Percentiles rank a stretch among this genome's conserved stretches.
These are phyloP conservation scores for Brachypteracias leptosomus DNA, from an alignment of 2,113 vertebrate genomes.

Conservation along the genomic window DNA sequence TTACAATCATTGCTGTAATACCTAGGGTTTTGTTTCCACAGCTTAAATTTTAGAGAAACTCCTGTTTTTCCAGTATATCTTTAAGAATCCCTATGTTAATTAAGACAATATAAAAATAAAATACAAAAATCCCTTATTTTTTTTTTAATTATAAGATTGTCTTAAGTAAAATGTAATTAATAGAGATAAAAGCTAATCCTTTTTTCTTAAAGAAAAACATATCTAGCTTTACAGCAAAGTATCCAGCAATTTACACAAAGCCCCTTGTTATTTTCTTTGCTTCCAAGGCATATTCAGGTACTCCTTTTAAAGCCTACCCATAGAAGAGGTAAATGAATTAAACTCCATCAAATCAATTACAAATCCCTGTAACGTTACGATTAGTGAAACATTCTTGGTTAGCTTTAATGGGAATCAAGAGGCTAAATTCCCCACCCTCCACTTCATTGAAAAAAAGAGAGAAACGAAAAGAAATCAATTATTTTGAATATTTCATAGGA, in stretches of 20 bases:
- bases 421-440: background rate
- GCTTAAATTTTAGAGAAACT: background rate
- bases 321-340: constrained; percentile 46
- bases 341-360: constrained; percentile 43
- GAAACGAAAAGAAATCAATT: background rate
- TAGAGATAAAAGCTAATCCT: constrained; percentile 18
- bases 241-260: background rate
- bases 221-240: background rate
- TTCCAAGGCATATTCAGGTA: background rate
- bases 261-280: background rate
- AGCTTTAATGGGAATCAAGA: constrained; percentile 19
- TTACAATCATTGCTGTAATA: background rate
- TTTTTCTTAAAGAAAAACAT: background rate
- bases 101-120: background rate
- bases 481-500: background rate
- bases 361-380: constrained; percentile 1
- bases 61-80: background rate
- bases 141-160: background rate
- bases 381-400: constrained; percentile 32
- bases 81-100: background rate
- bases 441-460: background rate
- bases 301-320: background rate
- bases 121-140: background rate
- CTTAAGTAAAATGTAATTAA: constrained; percentile 32
- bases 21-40: background rate